Conservation (phyloP, 92 coral and sea anemone species). For the Scolanthus callimorphus region DNA sequence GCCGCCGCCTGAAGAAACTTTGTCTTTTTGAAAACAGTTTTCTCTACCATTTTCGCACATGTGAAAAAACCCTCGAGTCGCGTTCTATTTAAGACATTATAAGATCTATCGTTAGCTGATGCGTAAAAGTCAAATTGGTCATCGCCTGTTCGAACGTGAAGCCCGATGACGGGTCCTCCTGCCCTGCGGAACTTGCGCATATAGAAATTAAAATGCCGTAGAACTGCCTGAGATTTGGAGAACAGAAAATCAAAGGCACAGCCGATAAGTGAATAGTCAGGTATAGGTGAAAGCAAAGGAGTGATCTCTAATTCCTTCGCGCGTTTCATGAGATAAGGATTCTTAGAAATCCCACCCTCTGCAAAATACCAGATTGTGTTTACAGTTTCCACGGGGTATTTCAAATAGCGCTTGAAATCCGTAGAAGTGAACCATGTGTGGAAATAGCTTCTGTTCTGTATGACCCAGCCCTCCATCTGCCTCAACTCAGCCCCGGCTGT, state of each 20-base stretch:
- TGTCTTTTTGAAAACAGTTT: conserved; percentile 14
- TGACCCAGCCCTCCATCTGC: conserved; percentile 65
- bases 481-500: conserved; percentile 60
- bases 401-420: conserved; percentile 49
- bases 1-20: conserved; percentile 9
- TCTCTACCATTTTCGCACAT: conserved; percentile 70
- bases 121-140: conserved; percentile 59
- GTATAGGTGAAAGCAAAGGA: conserved; percentile 49
- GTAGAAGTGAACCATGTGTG: conserved; percentile 57
- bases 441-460: conserved; percentile 51
- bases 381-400: conserved; percentile 53
- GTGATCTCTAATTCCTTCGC: conserved; percentile 54
- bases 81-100: conserved; percentile 28
- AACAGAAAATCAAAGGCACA: conserved; percentile 88
- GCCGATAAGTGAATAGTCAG: conserved; percentile 59
- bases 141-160: conserved; percentile 86
- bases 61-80: conserved; percentile 42
- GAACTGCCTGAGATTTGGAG: conserved; percentile 52
- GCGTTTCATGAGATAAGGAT: conserved; percentile 57
- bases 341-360: conserved; percentile 55
- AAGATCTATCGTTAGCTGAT: conserved; percentile 36
- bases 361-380: conserved; percentile 88
- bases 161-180: conserved; percentile 53
- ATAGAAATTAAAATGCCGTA: conserved; percentile 34
- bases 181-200: conserved; percentile 19